Evolutionary conservation across 2,888 invertebrate species (phyloP).

Genomic region (Danaus chrysippus): DNA sequence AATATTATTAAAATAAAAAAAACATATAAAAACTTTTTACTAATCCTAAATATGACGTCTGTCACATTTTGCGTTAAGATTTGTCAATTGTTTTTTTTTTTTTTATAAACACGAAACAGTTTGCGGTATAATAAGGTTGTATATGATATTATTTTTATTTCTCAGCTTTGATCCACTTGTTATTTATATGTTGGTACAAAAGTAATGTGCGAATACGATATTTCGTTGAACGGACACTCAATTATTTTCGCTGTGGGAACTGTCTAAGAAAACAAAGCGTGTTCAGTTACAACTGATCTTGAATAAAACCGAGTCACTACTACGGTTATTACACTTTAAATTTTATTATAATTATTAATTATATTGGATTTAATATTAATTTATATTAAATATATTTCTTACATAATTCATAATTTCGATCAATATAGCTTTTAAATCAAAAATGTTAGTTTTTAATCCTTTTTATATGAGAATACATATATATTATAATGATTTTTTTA

Average conservation of each 20-base stretch:
- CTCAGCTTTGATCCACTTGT: constrained; percentile 18
- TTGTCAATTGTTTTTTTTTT: no score
- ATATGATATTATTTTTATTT: no score
- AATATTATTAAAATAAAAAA: constrained; percentile 16
- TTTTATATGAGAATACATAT: no score
- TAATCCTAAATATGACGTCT: constrained; percentile 15
- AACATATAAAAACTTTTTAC: not conserved
- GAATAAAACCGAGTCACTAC: constrained; percentile 45
- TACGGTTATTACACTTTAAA: constrained; percentile 24
- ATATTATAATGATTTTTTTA: no score
- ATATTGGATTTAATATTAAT: not conserved
- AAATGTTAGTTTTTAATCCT: no score
- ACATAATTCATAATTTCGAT: no score
- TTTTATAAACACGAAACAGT: no score
- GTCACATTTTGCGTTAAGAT: constrained; percentile 5
- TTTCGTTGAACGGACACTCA: constrained; percentile 68
- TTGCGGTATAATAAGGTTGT: no score
- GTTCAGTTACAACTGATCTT: constrained; percentile 70
- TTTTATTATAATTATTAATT: constrained; percentile 19
- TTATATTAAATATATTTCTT: no score
- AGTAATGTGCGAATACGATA: constrained; percentile 54
- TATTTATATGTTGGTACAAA: constrained; percentile 28
- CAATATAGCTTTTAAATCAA: no score
- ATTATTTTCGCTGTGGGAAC: constrained; percentile 75
- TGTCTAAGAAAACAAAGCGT: constrained; percentile 74